A percentile compares a stretch with the other conserved stretches of the same genome.
These are phyloP conservation scores for Otolemur crassicaudatus DNA, from an alignment of 2,797 vertebrate genomes.

Conservation along the genomic window DNA sequence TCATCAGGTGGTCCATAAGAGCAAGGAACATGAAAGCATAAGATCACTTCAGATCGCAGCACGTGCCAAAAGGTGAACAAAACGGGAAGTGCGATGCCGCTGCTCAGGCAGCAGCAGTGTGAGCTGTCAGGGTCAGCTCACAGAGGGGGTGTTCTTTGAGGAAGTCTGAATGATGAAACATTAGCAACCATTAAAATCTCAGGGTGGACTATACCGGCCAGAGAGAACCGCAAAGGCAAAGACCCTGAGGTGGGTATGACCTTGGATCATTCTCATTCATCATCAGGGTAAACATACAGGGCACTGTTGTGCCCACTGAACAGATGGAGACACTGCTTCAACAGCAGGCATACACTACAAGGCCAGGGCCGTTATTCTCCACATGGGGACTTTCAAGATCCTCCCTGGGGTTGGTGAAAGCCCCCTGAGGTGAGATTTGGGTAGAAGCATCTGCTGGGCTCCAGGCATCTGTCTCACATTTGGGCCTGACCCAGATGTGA, in stretches of 20 bases:
- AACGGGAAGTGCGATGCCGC: background rate
- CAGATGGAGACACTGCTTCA: background rate
- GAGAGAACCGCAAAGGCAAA: background rate
- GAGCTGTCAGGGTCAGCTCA: background rate
- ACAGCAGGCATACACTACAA: too few relatives aligned
- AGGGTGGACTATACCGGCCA: background rate
- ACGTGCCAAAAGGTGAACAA: background rate
- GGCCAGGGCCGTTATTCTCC: too few relatives aligned
- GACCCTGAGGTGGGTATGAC: background rate
- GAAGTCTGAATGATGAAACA: background rate
- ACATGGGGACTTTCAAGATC: too few relatives aligned
- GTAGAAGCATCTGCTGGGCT: background rate
- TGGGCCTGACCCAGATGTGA: background rate
- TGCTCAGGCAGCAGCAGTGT: too few relatives aligned
- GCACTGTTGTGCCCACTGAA: too few relatives aligned
- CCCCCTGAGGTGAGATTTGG: background rate
- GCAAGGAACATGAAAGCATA: background rate
- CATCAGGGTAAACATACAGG: background rate
- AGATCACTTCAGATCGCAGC: background rate
- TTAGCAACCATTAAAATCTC: background rate
- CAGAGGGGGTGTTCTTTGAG: background rate
- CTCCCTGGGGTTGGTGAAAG: background rate
- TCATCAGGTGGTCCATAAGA: rapidly evolving
- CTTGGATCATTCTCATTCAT: background rate
- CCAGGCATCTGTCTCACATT: background rate